Evolutionary conservation across 1,140 invertebrate genomes (phyloP).

Genomic region (Rhizoglyphus robini): DNA sequence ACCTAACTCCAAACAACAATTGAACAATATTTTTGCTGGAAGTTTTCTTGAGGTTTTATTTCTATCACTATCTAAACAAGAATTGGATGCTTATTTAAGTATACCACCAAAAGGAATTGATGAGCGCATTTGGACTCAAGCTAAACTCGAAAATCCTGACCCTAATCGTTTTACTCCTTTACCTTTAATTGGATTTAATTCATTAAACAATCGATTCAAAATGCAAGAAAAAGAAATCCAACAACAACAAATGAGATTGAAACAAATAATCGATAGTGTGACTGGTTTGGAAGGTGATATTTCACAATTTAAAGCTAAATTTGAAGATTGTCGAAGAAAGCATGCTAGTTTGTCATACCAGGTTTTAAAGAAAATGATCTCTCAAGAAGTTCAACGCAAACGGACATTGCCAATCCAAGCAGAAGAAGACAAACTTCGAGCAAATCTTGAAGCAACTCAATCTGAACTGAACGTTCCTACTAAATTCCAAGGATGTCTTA

Average conservation of each 20-base stretch:
- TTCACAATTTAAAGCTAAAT: constrained; percentile 19
- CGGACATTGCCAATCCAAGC: constrained; percentile 66
- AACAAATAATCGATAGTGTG: constrained; percentile 21
- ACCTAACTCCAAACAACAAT: constrained; percentile 20
- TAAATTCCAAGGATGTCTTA: constrained; percentile 76
- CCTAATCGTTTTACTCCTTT: constrained; percentile 72
- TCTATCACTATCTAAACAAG: constrained; percentile 33
- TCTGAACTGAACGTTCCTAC: constrained; percentile 74
- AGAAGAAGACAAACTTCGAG: constrained; percentile 72
- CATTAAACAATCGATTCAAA: constrained; percentile 65
- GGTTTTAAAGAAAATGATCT: constrained; percentile 54
- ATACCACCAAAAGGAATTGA: constrained; percentile 57
- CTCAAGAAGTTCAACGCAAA: constrained; percentile 71
- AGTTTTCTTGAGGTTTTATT: constrained; percentile 20
- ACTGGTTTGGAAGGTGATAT: constrained; percentile 17
- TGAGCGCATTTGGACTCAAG: constrained; percentile 50
- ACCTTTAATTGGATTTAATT: constrained; percentile 75
- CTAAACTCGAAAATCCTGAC: constrained; percentile 82
- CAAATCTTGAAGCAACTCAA: constrained; percentile 67
- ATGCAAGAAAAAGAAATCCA: constrained; percentile 61
- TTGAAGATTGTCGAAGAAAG: constrained; percentile 22
- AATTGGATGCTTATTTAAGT: constrained; percentile 74
- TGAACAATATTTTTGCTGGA: constrained; percentile 19
- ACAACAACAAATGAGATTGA: constrained; percentile 56
- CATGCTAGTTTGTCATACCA: constrained; percentile 18